Conservation (phyloP, 2,888 invertebrate genomes). For the Dryomyza anilis region DNA sequence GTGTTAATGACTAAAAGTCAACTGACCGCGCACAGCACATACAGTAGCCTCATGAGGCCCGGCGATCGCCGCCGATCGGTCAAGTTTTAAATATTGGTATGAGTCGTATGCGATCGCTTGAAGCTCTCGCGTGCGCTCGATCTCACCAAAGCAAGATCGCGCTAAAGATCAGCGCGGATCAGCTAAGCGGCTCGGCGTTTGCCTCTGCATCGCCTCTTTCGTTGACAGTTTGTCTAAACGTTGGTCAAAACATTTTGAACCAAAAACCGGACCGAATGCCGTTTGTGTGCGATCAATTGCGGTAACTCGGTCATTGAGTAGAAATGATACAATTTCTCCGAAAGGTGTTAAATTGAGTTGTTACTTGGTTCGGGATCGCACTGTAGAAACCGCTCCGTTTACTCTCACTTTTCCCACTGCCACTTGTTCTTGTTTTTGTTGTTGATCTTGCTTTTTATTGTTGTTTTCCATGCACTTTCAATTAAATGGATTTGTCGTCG, state of each 20-base stretch:
- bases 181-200: no score
- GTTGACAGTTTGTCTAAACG: slow-evolving; percentile 1
- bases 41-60: neutral
- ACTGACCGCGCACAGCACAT: slow-evolving; percentile 41
- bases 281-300: no score
- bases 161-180: neutral
- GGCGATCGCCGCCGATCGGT: neutral
- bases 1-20: slow-evolving; percentile 57
- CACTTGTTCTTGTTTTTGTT: neutral
- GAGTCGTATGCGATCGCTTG: neutral
- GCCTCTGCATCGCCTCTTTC: neutral
- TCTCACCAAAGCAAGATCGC: neutral
- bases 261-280: no score
- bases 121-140: neutral
- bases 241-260: no score
- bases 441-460: no score
- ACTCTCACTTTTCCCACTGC: slow-evolving; percentile 14
- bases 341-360: slow-evolving; percentile 10
- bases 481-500: no score
- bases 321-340: slow-evolving; percentile 19
- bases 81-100: neutral
- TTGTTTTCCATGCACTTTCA: no score
- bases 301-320: neutral
- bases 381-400: neutral
- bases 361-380: no score